Evolutionary conservation across 2,797 vertebrate genomes (phyloP), one percentile per base, ranked within the genome.

Genomic region (Myotis daubentonii): DNA sequence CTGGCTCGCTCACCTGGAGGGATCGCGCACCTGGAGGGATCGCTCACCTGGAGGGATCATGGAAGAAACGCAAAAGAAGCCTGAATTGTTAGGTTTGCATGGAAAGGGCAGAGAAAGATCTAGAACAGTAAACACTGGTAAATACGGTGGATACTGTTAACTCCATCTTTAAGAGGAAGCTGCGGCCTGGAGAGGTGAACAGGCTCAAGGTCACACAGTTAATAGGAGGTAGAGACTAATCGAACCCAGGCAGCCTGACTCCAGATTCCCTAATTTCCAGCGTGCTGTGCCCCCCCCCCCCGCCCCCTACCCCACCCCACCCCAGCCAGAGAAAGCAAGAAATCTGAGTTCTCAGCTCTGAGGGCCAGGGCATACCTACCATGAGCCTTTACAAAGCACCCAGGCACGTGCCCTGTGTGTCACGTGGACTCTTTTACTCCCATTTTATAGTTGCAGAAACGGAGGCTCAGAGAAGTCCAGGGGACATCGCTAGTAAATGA

Each of bases 61-160:
- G 17, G 11, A 25, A 79, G 66, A 83, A 28, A 75, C 53, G 33
- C 92, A 19, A 23, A 51, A 82, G 78, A 55, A 90, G 57, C 25
- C 51, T 13, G 47, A 91, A 25, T 85, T 57, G 41, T 71, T 33
- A 66, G 68, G 75, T 70, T 87, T 44, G 28, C n/a, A 0, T 55
- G 57, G 65, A 92, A 94, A 78, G 49, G 65, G 33, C 81, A 10
- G 1, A 44, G 80, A 41, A 79, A 84, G 92, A 15, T 53, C 55
- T 62, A 20, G 60, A 55, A 51, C 17, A 22, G 19, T n/a, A 33
- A 41, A 47, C 15, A 25, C 17, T 11, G 68, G 49, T 57, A 41
- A 55, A 41, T 12, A 38, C 51, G 33, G 66, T 49, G 53, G 60
- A 17, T 49, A 12, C 55, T 41, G 5, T 57, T 79, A 71, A 80